Evolutionary conservation across 2,888 invertebrate genomes (phyloP).

Genomic region (Pterostichus madidus): DNA sequence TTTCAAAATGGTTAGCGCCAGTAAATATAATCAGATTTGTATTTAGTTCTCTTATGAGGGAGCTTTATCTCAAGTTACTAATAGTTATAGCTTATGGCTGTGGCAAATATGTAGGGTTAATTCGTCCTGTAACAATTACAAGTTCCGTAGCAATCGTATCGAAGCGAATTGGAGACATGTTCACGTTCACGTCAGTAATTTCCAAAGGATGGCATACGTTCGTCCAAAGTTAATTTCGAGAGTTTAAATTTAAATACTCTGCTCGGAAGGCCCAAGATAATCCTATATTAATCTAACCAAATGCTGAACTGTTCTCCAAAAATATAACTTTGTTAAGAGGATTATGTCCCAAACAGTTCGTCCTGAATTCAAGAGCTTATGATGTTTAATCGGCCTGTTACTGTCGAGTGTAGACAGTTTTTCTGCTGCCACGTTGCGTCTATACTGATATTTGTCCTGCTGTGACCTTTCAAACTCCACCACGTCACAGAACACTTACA

Average conservation of each 20-base stretch:
- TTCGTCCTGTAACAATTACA: not conserved
- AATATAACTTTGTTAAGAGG: constrained; percentile 66
- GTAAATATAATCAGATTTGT: no score
- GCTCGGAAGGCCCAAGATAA: constrained; percentile 60
- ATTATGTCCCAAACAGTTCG: constrained; percentile 65
- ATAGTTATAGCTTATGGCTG: not conserved
- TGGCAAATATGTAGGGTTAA: not conserved
- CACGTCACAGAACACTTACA: no score
- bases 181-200: constrained; percentile 26
- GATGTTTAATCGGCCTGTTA: constrained; percentile 65
- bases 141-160: not conserved
- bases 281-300: constrained; percentile 66
- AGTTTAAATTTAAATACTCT: constrained; percentile 62
- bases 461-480: not conserved
- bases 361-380: constrained; percentile 64
- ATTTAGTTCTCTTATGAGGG: no score
- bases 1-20: no score
- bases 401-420: constrained; percentile 55
- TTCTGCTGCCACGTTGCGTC: constrained; percentile 31
- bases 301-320: constrained; percentile 64
- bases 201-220: constrained; percentile 28
- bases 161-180: no score
- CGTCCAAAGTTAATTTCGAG: constrained; percentile 41
- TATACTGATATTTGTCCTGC: constrained; percentile 1
- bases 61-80: no score